Evolutionary conservation across 2,888 invertebrate genomes (phyloP).

Genomic region (Acanthosepion lycidas): DNA sequence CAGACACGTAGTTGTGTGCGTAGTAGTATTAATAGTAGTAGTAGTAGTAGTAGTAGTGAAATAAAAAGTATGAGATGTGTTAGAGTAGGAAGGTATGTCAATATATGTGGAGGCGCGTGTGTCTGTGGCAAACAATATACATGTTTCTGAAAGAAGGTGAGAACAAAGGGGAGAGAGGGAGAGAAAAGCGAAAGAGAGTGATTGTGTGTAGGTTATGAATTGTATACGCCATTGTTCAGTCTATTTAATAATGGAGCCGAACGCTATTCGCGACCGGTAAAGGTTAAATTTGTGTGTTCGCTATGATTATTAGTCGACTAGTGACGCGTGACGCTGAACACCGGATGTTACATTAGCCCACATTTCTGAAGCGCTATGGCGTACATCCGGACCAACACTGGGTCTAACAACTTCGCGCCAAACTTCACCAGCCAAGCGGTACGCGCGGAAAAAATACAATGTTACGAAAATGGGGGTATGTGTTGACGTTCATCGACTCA

Average conservation of each 20-base stretch:
- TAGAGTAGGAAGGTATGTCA: neutral
- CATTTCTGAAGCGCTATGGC: slow-evolving; percentile 6
- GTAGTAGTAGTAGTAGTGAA: too few relatives aligned
- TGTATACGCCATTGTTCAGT: neutral
- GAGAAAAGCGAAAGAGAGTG: neutral
- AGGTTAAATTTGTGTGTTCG: slow-evolving; percentile 23
- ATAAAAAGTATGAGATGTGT: too few relatives aligned
- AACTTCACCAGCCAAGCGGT: neutral
- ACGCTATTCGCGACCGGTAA: neutral
- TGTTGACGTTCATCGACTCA: neutral
- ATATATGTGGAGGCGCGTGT: neutral
- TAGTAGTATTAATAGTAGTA: neutral
- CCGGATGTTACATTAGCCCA: slow-evolving; percentile 33
- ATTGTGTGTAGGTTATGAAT: neutral
- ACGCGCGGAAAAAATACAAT: neutral
- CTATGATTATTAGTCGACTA: neutral
- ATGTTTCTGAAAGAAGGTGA: neutral
- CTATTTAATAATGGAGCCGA: slow-evolving; percentile 1
- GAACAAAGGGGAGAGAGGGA: neutral
- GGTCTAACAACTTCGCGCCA: neutral
- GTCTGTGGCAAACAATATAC: neutral
- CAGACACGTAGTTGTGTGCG: neutral
- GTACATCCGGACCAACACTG: neutral
- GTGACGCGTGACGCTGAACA: neutral
- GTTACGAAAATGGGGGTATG: neutral